These are phyloP conservation scores for Otus scops DNA, from an alignment of 2,797 vertebrate species.

Conservation along the genomic window DNA sequence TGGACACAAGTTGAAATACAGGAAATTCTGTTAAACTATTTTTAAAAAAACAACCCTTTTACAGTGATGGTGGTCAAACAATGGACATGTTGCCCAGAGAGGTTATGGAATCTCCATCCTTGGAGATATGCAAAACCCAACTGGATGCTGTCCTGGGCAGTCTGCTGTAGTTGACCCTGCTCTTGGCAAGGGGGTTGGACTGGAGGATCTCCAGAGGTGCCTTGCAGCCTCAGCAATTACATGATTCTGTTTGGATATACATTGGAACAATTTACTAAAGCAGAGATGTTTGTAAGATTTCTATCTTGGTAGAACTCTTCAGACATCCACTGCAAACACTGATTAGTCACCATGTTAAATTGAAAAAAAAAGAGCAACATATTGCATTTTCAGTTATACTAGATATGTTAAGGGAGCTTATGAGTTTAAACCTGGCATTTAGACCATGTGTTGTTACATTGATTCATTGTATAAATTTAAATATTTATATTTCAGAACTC, in stretches of 20 bases:
- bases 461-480: background rate
- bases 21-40: background rate
- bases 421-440: background rate
- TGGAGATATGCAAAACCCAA: fast-evolving
- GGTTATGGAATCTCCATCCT: background rate
- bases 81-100: background rate
- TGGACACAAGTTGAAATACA: background rate
- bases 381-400: background rate
- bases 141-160: background rate
- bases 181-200: background rate
- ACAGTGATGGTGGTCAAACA: background rate
- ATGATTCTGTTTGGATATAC: background rate
- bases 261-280: background rate
- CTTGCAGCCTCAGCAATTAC: background rate
- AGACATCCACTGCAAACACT: background rate
- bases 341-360: background rate
- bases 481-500: constrained; percentile 81
- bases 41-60: background rate
- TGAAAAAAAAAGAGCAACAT: background rate
- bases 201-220: background rate
- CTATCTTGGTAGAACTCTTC: background rate
- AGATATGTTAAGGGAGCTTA: background rate
- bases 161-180: background rate
- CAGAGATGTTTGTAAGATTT: background rate
- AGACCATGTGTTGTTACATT: background rate